These are phyloP conservation scores for Dyspetes luteomarginatus DNA, from an alignment of 2,888 invertebrate species.

Conservation along the genomic window DNA sequence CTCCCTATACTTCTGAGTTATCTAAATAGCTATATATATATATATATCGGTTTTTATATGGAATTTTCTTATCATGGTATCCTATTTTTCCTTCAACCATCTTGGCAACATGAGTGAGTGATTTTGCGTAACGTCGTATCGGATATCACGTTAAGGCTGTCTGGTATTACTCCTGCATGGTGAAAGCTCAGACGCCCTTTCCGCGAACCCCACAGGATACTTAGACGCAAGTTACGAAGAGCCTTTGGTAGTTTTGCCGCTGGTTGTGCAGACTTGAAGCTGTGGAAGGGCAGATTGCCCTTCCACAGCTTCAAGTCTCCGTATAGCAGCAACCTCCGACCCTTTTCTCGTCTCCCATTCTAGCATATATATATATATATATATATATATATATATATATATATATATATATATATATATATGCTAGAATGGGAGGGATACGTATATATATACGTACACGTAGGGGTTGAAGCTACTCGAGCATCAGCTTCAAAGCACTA, in stretches of 20 bases:
- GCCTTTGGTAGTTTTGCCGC: constrained; percentile 42
- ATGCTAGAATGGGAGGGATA: too few relatives aligned
- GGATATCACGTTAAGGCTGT: constrained; percentile 23
- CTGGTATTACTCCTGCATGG: constrained; percentile 15
- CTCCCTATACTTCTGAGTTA: too few relatives aligned
- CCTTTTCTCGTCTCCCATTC: constrained; percentile 45
- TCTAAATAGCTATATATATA: not conserved
- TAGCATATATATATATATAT: too few relatives aligned
- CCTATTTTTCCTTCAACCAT: not conserved
- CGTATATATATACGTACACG: constrained; percentile 13
- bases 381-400: too few relatives aligned
- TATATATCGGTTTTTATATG: not conserved
- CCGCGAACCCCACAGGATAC: constrained; percentile 15
- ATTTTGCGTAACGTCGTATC: constrained; percentile 26
- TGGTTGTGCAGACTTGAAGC: constrained; percentile 46
- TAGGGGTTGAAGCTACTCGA: constrained; percentile 36
- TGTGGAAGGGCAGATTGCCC: too few relatives aligned
- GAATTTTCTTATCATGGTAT: not conserved
- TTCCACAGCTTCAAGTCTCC: constrained; percentile 47
- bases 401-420: constrained; percentile 11
- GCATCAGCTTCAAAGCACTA: constrained; percentile 39
- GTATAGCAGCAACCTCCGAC: constrained; percentile 6
- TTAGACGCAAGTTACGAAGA: constrained; percentile 54
- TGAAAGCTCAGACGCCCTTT: not conserved
- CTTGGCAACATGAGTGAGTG: constrained; percentile 11